A percentile compares a stretch with the other conserved stretches of the same genome.
Evolutionary conservation across 2,113 vertebrate genomes (phyloP).

Genomic region (Balaenoptera acutorostrata): DNA sequence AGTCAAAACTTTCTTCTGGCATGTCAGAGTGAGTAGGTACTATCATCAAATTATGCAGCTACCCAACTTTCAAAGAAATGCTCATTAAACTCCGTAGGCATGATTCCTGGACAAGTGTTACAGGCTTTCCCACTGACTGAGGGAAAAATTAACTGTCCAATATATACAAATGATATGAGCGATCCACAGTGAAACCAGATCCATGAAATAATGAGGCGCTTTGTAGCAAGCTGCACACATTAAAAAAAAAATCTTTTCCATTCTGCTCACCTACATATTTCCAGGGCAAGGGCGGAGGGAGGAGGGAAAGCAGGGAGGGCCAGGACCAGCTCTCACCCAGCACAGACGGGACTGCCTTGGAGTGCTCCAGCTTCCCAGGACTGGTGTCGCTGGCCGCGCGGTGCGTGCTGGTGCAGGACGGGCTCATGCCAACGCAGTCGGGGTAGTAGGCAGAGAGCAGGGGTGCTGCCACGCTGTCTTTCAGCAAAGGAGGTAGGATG

Average conservation of each 20-base stretch:
- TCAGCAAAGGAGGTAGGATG: constrained; percentile 95
- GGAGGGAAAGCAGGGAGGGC: neutral
- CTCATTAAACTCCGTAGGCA: neutral
- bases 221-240: neutral
- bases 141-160: neutral
- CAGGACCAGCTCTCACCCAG: constrained; percentile 77
- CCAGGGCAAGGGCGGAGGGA: neutral
- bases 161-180: neutral
- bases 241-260: neutral
- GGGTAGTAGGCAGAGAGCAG: constrained; percentile 96
- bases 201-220: neutral
- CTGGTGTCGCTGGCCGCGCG: constrained; percentile 75
- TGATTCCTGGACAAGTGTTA: neutral
- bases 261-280: neutral
- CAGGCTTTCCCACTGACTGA: neutral
- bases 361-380: constrained; percentile 86
- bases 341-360: constrained; percentile 79
- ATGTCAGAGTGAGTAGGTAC: neutral
- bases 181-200: neutral
- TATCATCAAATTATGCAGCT: neutral
- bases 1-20: neutral
- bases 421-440: constrained; percentile 99
- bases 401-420: constrained; percentile 87
- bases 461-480: constrained; percentile 94
- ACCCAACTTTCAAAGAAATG: neutral